Conservation (phyloP, 2,797 vertebrate genomes). For the Poeciliopsis infans region DNA sequence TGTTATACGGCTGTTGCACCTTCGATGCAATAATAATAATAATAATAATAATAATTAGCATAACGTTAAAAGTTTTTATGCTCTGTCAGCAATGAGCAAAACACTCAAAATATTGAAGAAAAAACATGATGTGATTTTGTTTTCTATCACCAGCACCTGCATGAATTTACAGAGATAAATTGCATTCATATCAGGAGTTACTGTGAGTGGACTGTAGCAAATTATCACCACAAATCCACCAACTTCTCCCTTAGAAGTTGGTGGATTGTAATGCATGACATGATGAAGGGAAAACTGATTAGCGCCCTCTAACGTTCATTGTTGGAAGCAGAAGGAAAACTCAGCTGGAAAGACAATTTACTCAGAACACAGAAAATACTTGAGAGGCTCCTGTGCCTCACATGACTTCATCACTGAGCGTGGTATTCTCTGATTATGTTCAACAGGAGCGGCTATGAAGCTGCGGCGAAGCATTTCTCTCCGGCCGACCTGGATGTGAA, state of each 20-base stretch:
- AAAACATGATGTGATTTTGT: background rate
- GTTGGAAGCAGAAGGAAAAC: background rate
- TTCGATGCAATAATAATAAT: background rate
- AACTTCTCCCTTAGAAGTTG: background rate
- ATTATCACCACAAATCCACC: background rate
- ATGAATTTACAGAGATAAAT: background rate
- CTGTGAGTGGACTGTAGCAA: background rate
- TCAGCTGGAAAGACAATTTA: background rate
- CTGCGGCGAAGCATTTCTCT: constrained; percentile 80
- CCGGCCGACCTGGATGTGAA: constrained; percentile 81
- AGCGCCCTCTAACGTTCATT: background rate
- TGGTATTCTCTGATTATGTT: background rate
- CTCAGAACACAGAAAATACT: background rate
- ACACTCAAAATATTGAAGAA: background rate
- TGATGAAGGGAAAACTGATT: background rate
- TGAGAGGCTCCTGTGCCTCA: background rate
- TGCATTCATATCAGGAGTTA: background rate
- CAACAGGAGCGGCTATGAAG: constrained; percentile 82
- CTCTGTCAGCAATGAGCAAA: background rate
- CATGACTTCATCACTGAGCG: background rate
- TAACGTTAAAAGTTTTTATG: background rate
- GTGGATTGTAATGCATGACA: background rate
- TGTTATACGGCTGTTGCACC: background rate
- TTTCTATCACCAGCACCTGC: background rate
- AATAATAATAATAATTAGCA: background rate